Base-by-base conservation (phyloP, 2,113 vertebrate species). In the Peromyscus californicus region DNA sequence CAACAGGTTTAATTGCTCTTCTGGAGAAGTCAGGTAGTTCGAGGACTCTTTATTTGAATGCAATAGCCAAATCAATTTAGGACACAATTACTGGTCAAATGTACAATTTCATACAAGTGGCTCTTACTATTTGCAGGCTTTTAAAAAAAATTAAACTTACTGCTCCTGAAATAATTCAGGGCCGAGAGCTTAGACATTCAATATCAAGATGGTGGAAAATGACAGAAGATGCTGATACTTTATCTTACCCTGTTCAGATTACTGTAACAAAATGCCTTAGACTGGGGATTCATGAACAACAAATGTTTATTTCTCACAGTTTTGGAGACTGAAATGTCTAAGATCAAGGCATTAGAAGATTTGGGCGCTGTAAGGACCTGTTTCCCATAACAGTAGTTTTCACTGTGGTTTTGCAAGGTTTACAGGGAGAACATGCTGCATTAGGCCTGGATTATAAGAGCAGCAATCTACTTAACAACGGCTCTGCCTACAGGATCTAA, bases 1-100 rank as follows among this genome's bases (percentile, higher is more conserved):
- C 92, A 57, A 63, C 33, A 76, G 72, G 45, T 92, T 83, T 96
- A 90, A 95, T 22, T 94, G 85, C 97, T 91, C 70, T 76, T 85
- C 82, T 36, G 13, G 65, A 61, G 91, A 95, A 97, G 79, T 48
- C 90, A 90, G 69, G 57, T 65, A 85, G 45, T 87, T 80, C 45
- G 59, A 97, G 89, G 84, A 65, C 29, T 88, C 88, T 96, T 96
- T 90, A 95, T 95, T 31, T 93, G 80, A 95, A 93, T 54, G 75
- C 33, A 85, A 31, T 80, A 93, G 39, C 84, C 63, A 3, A 88
- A 88, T 72, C 59, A 91, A 85, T 95, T 72, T 96, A 87, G 85
- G 79, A 87, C 12, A 90, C 45, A 69, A 88, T 96, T 93, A 92
- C 48, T 80, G 90, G 88, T 65, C 89, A 97, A 63, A 90, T 90